These are phyloP conservation scores for Brachyptera putata DNA, from an alignment of 2,888 invertebrate species.

Conservation along the genomic window DNA sequence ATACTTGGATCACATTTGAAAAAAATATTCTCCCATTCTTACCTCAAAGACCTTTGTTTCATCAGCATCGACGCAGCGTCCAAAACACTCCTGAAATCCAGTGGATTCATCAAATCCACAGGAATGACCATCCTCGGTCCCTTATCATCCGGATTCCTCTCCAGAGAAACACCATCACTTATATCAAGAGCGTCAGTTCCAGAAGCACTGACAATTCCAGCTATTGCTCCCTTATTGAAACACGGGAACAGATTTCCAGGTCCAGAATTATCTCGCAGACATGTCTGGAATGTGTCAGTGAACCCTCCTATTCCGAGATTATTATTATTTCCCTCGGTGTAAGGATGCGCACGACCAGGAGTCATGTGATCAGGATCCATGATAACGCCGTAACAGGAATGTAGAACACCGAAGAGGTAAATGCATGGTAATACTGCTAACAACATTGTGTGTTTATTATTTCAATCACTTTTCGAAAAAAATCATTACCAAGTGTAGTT, in stretches of 20 bases:
- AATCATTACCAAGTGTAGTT: too few relatives aligned
- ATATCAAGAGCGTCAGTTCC: conserved; percentile 63
- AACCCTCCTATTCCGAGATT: conserved; percentile 36
- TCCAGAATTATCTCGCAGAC: conserved; percentile 38
- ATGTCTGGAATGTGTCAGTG: conserved; percentile 38
- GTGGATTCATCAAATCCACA: conserved; percentile 68
- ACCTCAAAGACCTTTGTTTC: conserved; percentile 14
- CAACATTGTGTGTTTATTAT: background rate
- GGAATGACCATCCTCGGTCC: conserved; percentile 63
- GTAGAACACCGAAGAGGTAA: conserved; percentile 6
- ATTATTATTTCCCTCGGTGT: background rate
- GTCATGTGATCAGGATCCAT: background rate
- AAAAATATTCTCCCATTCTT: too few relatives aligned
- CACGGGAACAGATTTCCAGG: conserved; percentile 31
- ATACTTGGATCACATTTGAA: too few relatives aligned
- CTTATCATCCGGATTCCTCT: conserved; percentile 58
- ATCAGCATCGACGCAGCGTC: conserved; percentile 64
- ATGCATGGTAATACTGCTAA: background rate
- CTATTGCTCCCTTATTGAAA: conserved; percentile 26
- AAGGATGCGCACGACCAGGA: too few relatives aligned
- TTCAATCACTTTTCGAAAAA: too few relatives aligned
- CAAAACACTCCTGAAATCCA: conserved; percentile 60
- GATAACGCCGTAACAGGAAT: conserved; percentile 2
- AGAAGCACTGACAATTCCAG: conserved; percentile 49
- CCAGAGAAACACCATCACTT: conserved; percentile 59